Conservation (phyloP, 1,140 invertebrate genomes). For the Cotesia typhae region DNA sequence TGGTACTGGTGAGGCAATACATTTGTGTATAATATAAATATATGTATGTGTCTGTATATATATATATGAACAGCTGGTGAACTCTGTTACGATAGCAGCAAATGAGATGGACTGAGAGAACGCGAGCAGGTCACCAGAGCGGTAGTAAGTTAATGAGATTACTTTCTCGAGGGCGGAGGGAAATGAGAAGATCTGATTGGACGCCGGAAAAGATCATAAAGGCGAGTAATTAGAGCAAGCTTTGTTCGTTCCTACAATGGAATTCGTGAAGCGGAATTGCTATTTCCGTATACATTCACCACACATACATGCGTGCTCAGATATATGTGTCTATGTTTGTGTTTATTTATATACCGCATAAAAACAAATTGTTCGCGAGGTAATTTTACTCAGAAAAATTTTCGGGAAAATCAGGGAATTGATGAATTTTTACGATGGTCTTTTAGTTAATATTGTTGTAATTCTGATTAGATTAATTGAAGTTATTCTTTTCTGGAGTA, state of each 20-base stretch:
- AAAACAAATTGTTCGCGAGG: neutral
- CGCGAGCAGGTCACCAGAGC: constrained; percentile 30
- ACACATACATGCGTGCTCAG: neutral
- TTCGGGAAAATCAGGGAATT: neutral
- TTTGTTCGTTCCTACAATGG: constrained; percentile 54
- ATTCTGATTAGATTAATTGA: too few relatives aligned
- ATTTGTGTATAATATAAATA: too few relatives aligned
- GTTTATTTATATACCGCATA: neutral
- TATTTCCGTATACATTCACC: constrained; percentile 30
- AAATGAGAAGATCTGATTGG: constrained; percentile 61
- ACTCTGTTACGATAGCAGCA: neutral
- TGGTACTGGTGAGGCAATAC: too few relatives aligned
- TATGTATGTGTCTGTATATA: too few relatives aligned
- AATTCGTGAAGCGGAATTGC: constrained; percentile 32
- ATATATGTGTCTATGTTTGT: constrained; percentile 15
- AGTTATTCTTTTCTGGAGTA: too few relatives aligned
- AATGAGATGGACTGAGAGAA: constrained; percentile 2
- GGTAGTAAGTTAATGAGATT: constrained; percentile 58
- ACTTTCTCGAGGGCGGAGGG: constrained; percentile 49
- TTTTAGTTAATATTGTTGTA: too few relatives aligned
- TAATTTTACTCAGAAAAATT: constrained; percentile 11
- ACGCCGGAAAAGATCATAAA: constrained; percentile 61
- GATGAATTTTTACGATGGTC: too few relatives aligned
- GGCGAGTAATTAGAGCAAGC: constrained; percentile 58
- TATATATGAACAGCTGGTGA: too few relatives aligned